These are phyloP conservation scores for Stegana nigrithorax DNA, from an alignment of 2,888 invertebrate species.

Conservation along the genomic window DNA sequence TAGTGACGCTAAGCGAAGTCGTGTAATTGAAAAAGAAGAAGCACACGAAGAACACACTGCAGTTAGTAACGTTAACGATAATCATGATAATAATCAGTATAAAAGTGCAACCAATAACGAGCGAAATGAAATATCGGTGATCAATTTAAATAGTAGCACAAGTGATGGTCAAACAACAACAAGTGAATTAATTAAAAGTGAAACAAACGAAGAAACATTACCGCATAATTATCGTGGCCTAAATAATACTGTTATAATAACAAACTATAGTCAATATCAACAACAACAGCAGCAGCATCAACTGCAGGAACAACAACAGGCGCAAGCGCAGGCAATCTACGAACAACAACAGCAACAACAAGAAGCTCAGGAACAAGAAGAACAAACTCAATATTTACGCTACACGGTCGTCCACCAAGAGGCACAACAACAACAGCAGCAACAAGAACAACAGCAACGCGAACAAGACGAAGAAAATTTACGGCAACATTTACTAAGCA, in stretches of 20 bases:
- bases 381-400: slow-evolving; percentile 25
- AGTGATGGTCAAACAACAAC: slow-evolving; percentile 47
- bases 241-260: slow-evolving; percentile 66
- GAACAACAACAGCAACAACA: slow-evolving; percentile 39
- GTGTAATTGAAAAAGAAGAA: slow-evolving; percentile 36
- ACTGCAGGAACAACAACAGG: slow-evolving; percentile 38
- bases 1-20: slow-evolving; percentile 29
- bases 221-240: slow-evolving; percentile 64
- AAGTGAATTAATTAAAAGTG: slow-evolving; percentile 47
- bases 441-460: slow-evolving; percentile 21
- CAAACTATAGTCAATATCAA: slow-evolving; percentile 52
- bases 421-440: slow-evolving; percentile 22
- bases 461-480: no score
- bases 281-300: slow-evolving; percentile 46
- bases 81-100: slow-evolving; percentile 47
- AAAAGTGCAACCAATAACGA: no score
- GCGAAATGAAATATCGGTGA: no score
- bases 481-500: slow-evolving; percentile 44
- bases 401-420: slow-evolving; percentile 25
- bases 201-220: slow-evolving; percentile 36
- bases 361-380: slow-evolving; percentile 17
- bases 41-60: slow-evolving; percentile 31
- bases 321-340: slow-evolving; percentile 30
- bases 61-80: slow-evolving; percentile 41
- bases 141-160: slow-evolving; percentile 47